Percentiles rank a stretch among this genome's conserved stretches.
Conservation (phyloP, 2,888 invertebrate species). For the Drosophila algonquin region DNA sequence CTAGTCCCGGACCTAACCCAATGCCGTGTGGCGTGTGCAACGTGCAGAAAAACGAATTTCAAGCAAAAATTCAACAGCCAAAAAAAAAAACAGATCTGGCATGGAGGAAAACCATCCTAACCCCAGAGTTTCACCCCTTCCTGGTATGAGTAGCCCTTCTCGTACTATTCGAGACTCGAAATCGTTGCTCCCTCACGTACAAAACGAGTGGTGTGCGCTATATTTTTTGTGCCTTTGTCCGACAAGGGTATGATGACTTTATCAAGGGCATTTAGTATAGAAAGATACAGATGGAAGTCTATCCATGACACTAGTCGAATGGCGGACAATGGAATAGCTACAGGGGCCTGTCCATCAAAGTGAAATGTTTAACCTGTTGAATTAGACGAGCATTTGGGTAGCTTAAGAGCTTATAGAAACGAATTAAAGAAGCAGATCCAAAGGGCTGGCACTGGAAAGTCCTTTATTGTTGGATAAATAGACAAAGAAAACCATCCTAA, state of each 20-base stretch:
- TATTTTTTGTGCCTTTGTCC: conserved; percentile 32
- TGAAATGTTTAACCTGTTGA: neutral
- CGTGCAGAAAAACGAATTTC: conserved; percentile 67
- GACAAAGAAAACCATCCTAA: no score
- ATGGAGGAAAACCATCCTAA: neutral
- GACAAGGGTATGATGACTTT: conserved; percentile 38
- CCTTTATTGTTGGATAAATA: neutral
- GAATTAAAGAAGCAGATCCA: neutral
- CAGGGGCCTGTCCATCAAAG: neutral
- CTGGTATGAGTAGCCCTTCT: conserved; percentile 10
- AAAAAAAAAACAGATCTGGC: conserved; percentile 28
- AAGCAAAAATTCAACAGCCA: conserved; percentile 45
- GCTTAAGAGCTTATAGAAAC: neutral
- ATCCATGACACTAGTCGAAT: conserved; percentile 1
- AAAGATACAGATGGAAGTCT: conserved; percentile 4
- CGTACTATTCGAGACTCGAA: conserved; percentile 19
- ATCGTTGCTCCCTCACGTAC: conserved; percentile 29
- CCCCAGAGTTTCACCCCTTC: conserved; percentile 1
- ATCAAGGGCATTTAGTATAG: conserved; percentile 36
- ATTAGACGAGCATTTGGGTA: neutral
- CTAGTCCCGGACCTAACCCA: conserved; percentile 31
- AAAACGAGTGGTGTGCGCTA: conserved; percentile 9
- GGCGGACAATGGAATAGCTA: neutral
- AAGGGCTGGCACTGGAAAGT: neutral
- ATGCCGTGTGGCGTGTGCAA: conserved; percentile 58